Base-by-base conservation (phyloP, 2,888 invertebrate genomes). In the Ligdia adustata region DNA sequence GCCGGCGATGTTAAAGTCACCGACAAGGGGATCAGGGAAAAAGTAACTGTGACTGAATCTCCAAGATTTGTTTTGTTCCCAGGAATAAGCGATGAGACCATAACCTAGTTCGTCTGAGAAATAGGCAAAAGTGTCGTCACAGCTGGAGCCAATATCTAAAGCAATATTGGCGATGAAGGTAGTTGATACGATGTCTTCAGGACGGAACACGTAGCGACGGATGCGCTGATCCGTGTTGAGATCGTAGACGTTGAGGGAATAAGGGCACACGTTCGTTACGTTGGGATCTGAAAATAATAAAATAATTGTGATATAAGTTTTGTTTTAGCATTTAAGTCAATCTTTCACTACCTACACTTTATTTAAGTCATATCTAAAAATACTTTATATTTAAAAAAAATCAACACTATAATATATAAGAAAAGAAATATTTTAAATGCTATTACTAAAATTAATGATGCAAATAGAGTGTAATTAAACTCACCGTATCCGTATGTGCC, bases 131-230 rank as follows among this genome's bases (percentile, higher is more conserved):
- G 94, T 92, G 68, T 96, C 95, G 2, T 95, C 94, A 68, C 96
- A 96, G 28, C 88, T 91, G 61, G 91, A 90, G 16, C 95, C 95
- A 56, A 95, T 90, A 67, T 97, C 96, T 1, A 96, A 92, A n/a
- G 94, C 95, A 45, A 95, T 95, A 69, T 95, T 96, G n/a, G 96
- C 96, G 52, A 96, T 95, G 75, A 96, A 96, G 0, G 96, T 96
- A 27, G 94, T 92, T 39, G 93, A 81, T 55, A 95, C 94, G 11
- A 94, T 95, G 64, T 96, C 95, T 52, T 95, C 94, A 0, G 93
- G 83, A 9, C 92, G 91, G 56, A 96, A 91, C 41, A 92, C 93
- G 66, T 95, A 95, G 64, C 92, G 91, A 16, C 95, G 91, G 41
- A 96, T 90, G 18, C 94, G 87, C 33, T 91, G 91, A 66, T 96